Evolutionary conservation across 2,888 invertebrate genomes (phyloP), one percentile per base, ranked within the genome.

Genomic region (Drosophila birchii): DNA sequence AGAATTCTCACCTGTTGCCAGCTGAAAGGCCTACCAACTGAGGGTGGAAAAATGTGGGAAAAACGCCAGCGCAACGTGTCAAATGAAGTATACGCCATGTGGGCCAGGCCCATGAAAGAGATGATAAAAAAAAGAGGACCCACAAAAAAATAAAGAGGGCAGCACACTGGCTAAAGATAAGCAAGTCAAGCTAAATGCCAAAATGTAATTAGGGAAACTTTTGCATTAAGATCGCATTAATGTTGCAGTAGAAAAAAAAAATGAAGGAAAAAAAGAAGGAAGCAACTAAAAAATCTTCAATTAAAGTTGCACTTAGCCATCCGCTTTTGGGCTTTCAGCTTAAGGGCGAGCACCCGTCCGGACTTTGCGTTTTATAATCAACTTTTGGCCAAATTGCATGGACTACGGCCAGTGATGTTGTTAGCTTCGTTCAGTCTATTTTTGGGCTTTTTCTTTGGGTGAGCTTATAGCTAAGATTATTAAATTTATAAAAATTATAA

Each of bases 51-150:
- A 53, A 23, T 53, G 51, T 44, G 67, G 64, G 51, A 66, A 61
- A 58, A 63, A 18, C 49, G 67, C 43, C 54, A 38, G 47, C 18
- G 45, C 61, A 64, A 20, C 16, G 16, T 9, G 38, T 53, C 62
- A 78, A 78, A 75, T 75, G 71, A 73, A 66, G 79, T 62, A 76
- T 76, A 71, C 78, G 76, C 71, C 76, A 57, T 63, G 64, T 74
- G 58, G 62, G 47, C 69, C 64, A 11, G 26, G 49, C 71, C 55
- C 64, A 76, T 44, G 47, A 32, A 34, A 39, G 32, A n/a, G n/a
- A n/a, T 16, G 14, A 34, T 32, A 20, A 34, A 34, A 29, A 34
- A 47, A 29, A 26, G 6, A 29, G 34, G 6, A 20, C 5, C 16
- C 9, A 49, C 11, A 23, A 34, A 34, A 23, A 41, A 18, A 18